Evolutionary conservation across 1,140 invertebrate genomes (phyloP).

Genomic region (Mamestra configurata): DNA sequence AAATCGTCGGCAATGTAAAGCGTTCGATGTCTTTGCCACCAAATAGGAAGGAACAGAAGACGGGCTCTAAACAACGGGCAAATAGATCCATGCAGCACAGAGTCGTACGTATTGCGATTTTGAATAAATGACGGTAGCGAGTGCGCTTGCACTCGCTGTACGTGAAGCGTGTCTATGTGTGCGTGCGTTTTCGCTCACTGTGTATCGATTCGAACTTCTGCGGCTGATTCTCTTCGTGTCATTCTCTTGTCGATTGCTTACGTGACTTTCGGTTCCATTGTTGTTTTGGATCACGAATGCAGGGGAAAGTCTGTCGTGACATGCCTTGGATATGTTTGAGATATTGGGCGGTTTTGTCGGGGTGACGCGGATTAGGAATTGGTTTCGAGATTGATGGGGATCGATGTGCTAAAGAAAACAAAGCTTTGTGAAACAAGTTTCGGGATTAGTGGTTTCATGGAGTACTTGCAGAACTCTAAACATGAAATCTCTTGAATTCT

Average conservation of each 20-base stretch:
- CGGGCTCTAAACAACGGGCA: not conserved
- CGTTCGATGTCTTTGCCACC: not conserved
- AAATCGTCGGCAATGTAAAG: slow-evolving; percentile 35
- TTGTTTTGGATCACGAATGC: slow-evolving; percentile 31
- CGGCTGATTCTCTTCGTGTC: not conserved
- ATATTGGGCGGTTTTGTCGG: slow-evolving; percentile 19
- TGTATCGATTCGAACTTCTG: not conserved
- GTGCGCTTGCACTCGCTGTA: too few species aligned
- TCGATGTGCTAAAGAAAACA: not conserved
- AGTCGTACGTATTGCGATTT: too few species aligned
- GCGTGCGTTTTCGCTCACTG: not conserved
- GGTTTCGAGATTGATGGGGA: not conserved
- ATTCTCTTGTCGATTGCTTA: slow-evolving; percentile 38
- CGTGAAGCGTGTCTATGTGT: too few species aligned
- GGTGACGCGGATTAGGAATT: not conserved
- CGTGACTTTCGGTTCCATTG: slow-evolving; percentile 46
- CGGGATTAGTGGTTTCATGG: not conserved
- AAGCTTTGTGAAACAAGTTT: not conserved
- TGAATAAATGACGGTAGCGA: too few species aligned
- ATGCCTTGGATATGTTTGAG: slow-evolving; percentile 16
- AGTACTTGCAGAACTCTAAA: not conserved
- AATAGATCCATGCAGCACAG: too few species aligned
- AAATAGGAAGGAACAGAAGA: not conserved
- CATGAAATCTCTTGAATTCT: too few species aligned
- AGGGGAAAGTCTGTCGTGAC: slow-evolving; percentile 48